Percentiles rank a stretch among this genome's conserved stretches.
Evolutionary conservation across 2,113 vertebrate genomes (phyloP).

Genomic region (Telmatochromis sp.): DNA sequence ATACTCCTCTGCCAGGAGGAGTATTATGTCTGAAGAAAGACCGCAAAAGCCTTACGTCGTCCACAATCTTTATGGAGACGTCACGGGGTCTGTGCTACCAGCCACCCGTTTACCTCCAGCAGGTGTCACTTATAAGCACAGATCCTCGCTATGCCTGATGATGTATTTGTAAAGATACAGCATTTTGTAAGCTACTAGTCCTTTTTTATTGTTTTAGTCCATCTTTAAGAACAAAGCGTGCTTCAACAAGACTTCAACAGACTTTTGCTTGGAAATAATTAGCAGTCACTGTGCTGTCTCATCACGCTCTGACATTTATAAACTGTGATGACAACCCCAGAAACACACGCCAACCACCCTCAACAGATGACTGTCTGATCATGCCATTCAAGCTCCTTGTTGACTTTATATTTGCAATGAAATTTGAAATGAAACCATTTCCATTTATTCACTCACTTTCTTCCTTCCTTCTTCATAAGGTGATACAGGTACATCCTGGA

Average conservation of each 20-base stretch:
- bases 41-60: conserved; percentile 67
- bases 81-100: conserved; percentile 15
- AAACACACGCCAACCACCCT: neutral
- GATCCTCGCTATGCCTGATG: conserved; percentile 61
- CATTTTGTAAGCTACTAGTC: neutral
- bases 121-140: conserved; percentile 29
- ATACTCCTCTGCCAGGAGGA: neutral
- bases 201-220: neutral
- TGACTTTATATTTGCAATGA: neutral
- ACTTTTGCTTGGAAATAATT: neutral
- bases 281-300: neutral
- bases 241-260: neutral
- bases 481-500: neutral
- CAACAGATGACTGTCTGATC: neutral
- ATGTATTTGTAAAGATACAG: neutral
- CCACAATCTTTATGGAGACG: conserved; percentile 57
- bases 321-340: neutral
- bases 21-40: conserved; percentile 46
- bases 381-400: neutral
- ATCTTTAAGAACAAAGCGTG: neutral
- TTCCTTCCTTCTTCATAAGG: neutral
- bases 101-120: conserved; percentile 55
- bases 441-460: neutral
- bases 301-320: neutral
- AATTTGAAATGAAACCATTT: neutral